Evolutionary conservation across 2,113 vertebrate species (phyloP).

Genomic region (Dermatemys mawii): DNA sequence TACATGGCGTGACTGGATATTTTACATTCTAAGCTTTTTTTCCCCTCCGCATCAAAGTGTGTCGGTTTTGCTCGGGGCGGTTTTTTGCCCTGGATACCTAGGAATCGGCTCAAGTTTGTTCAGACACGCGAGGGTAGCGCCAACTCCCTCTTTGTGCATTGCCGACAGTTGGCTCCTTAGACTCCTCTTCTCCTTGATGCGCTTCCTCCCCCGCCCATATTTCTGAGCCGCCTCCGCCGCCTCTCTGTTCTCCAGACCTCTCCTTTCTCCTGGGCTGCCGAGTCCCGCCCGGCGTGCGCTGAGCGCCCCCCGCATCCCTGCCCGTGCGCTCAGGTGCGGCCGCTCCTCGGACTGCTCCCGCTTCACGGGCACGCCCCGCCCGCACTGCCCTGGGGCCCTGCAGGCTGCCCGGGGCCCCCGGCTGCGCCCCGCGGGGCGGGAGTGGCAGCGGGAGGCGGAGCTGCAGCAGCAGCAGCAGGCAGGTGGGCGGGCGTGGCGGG

Average conservation of each 20-base stretch:
- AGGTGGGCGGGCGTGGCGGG: neutral
- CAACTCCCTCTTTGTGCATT: neutral
- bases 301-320: neutral
- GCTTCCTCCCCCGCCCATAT: too few species aligned
- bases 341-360: neutral
- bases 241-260: too few species aligned
- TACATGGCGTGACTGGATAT: neutral
- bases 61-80: constrained; percentile 41
- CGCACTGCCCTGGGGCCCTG: neutral
- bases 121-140: neutral
- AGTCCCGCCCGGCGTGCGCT: neutral
- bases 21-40: neutral
- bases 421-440: neutral
- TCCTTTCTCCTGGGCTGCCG: too few species aligned
- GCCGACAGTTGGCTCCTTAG: too few species aligned
- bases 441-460: too few species aligned
- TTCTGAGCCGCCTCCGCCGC: too few species aligned
- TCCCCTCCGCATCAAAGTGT: neutral
- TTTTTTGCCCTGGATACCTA: constrained; percentile 25
- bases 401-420: neutral
- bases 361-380: rapidly evolving
- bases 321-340: neutral
- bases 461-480: neutral
- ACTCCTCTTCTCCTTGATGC: neutral
- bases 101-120: neutral